Evolutionary conservation across 2,113 vertebrate genomes (phyloP).

Genomic region (Psilopsiagon aymara): DNA sequence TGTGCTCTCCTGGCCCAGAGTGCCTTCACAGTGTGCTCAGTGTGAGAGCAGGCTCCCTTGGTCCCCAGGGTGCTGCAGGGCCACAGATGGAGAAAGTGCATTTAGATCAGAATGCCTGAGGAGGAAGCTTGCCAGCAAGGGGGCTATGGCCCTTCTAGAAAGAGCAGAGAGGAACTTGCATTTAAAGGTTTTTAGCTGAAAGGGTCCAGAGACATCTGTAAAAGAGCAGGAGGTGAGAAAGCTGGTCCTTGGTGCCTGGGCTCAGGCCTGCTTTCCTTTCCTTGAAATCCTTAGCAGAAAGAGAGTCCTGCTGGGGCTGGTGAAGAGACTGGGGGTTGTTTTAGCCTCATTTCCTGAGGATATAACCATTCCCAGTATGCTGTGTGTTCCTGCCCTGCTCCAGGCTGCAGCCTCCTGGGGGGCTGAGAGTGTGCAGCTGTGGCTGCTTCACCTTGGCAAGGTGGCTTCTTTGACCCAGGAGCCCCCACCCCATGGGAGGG

Average conservation of each 20-base stretch:
- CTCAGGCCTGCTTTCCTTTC: neutral
- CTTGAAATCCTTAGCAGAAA: neutral
- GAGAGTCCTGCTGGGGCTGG: neutral
- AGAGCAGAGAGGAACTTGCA: neutral
- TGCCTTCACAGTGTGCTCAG: neutral
- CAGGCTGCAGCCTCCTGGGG: neutral
- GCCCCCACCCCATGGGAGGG: neutral
- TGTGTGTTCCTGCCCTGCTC: neutral
- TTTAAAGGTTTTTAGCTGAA: neutral
- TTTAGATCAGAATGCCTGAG: neutral
- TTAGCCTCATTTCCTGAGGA: neutral
- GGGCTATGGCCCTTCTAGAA: neutral
- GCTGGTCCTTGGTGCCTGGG: neutral
- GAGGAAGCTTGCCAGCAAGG: neutral
- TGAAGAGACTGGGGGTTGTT: neutral
- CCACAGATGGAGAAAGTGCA: neutral
- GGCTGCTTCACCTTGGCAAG: neutral
- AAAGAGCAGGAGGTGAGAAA: neutral
- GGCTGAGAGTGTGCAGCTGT: neutral
- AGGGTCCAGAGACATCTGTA: neutral
- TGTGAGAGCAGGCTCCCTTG: neutral
- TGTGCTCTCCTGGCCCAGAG: neutral
- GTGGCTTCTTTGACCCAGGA: neutral
- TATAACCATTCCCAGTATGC: rapidly evolving
- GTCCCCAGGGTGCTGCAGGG: neutral